Evolutionary conservation across 2,888 invertebrate species (phyloP), one percentile per base, ranked within the genome.

Genomic region (Peribatodes rhomboidaria): DNA sequence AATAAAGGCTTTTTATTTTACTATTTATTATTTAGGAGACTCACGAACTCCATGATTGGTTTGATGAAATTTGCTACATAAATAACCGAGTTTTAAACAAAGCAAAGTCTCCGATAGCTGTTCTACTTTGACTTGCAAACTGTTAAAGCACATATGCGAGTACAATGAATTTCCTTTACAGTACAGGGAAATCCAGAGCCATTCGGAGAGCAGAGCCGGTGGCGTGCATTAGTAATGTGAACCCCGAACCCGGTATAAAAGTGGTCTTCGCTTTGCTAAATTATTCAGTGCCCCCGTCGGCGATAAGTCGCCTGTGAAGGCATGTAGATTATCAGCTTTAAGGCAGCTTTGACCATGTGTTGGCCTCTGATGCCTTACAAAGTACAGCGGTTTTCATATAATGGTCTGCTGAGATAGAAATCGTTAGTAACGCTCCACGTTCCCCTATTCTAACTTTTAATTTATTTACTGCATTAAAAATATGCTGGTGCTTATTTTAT

Each of bases 211-310:
- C 53, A 50, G 50, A 61, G 46, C 54, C 50, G 37, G 53, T 35
- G 50, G 53, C 47, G 61, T 71, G 61, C 68, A 71, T 71, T 68
- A 70, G 60, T 70, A 47, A 72, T 70, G 70, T 37, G 46, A 4
- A 37, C 27, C 61, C 58, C 67, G 67, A 70, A 68, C 68, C 67
- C 54, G 33, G 53, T 53, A 66, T 67, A 70, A 70, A 72, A 70
- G 68, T 66, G 71, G 73, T 73, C 67, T 70, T 54, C 47, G 37
- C 41, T 46, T 39, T 37, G 20, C 65, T 74, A 66, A 73, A 73
- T 70, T 69, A 75, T 75, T 70, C 68, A 75, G 49, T 11, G 10
- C 10, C 59, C 47, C 49, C 65, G 47, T 31, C 65, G 44, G 64
- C 70, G 57, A 68, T 65, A 69, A 69, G 67, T 64, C 60, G 60